These are phyloP conservation scores for Cantharis nigra DNA, from an alignment of 2,888 invertebrate species.

Conservation along the genomic window DNA sequence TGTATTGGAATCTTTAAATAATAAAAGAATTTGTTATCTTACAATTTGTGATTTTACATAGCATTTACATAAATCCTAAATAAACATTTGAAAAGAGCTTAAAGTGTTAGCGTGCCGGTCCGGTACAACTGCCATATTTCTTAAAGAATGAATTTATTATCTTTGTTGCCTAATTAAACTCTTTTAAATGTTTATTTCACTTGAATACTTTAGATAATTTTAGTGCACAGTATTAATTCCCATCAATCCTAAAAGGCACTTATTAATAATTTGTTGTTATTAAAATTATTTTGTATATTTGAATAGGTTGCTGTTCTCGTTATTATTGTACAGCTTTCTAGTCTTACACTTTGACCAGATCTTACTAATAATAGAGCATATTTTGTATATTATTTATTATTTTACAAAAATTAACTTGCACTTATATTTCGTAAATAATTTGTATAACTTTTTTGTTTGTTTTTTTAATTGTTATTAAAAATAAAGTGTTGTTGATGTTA, in stretches of 20 bases:
- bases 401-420: background rate
- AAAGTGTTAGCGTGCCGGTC: background rate
- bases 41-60: conserved; percentile 1
- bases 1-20: conserved; percentile 66
- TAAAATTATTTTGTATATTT: background rate
- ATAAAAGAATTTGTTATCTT: background rate
- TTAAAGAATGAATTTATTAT: background rate
- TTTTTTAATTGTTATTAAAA: conserved; percentile 14
- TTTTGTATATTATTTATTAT: background rate
- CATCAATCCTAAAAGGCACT: background rate
- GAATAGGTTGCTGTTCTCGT: background rate
- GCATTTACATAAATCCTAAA: background rate
- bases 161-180: background rate
- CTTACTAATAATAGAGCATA: background rate
- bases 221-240: background rate
- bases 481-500: conserved; percentile 21
- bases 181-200: background rate
- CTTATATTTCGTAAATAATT: background rate
- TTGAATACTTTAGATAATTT: background rate
- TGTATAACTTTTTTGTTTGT: background rate
- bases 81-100: background rate
- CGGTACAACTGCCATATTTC: background rate
- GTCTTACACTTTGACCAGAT: background rate
- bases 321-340: background rate
- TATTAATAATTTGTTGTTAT: background rate